These are phyloP conservation scores for Emydura subglobosa DNA, from an alignment of 2,113 vertebrate genomes.

Conservation along the genomic window DNA sequence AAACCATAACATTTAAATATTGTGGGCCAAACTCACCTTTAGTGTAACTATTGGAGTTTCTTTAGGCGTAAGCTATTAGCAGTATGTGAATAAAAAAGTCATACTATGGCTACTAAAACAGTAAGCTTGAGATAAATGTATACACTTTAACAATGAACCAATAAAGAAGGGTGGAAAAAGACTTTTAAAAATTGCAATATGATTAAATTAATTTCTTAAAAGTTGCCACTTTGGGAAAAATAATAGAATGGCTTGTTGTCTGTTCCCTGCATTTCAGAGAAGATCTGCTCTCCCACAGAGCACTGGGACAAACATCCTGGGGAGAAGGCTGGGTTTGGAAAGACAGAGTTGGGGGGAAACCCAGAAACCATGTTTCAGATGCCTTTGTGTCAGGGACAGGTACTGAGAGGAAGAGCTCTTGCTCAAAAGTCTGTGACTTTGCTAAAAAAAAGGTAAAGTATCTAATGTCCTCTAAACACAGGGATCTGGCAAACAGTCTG, in stretches of 20 bases:
- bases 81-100: not conserved
- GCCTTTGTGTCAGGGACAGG: not conserved
- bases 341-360: conserved; percentile 19
- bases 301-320: not conserved
- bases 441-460: conserved; percentile 10
- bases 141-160: not conserved
- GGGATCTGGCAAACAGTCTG: conserved; percentile 71
- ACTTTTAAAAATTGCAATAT: not conserved
- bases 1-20: not conserved
- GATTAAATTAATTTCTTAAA: conserved; percentile 22
- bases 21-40: not conserved
- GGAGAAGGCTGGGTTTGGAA: conserved; percentile 20
- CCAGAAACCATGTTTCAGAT: not conserved
- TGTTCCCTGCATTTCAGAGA: conserved; percentile 32
- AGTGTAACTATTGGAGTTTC: not conserved
- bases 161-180: not conserved
- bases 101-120: not conserved
- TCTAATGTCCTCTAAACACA: conserved; percentile 54
- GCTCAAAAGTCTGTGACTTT: conserved; percentile 17
- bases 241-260: not conserved
- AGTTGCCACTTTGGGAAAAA: not conserved
- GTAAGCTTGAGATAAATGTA: not conserved
- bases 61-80: not conserved
- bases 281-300: not conserved
- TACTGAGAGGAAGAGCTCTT: conserved; percentile 25